Conservation (phyloP, 2,113 vertebrate species). For the Platanista minor region DNA sequence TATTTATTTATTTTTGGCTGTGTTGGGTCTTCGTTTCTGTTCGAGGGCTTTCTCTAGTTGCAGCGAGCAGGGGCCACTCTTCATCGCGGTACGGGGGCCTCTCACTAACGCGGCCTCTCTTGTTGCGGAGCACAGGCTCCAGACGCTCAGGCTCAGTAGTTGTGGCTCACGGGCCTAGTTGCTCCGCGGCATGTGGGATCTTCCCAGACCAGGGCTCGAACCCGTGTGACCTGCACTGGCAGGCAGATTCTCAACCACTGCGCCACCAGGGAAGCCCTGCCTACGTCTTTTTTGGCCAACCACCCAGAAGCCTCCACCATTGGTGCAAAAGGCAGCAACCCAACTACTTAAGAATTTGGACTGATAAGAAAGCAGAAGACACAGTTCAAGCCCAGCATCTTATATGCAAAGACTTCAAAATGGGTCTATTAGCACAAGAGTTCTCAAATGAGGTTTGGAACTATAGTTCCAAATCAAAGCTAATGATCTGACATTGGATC, state of each 20-base stretch:
- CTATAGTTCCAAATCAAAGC: background rate
- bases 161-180: too few species aligned
- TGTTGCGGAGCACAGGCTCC: too few species aligned
- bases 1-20: too few species aligned
- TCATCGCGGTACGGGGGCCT: too few species aligned
- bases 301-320: background rate
- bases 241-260: too few species aligned
- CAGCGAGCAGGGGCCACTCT: too few species aligned
- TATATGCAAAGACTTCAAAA: background rate
- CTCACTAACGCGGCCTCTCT: fast-evolving
- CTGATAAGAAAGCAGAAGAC: background rate
- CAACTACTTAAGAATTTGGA: background rate
- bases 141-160: too few species aligned
- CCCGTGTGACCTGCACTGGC: too few species aligned
- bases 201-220: too few species aligned
- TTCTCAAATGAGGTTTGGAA: background rate
- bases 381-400: background rate
- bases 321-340: background rate
- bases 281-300: background rate
- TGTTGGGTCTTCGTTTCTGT: too few species aligned
- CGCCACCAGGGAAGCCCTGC: background rate
- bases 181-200: too few species aligned
- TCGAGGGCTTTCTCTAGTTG: too few species aligned
- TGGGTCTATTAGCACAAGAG: background rate
- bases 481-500: background rate